These are phyloP conservation scores for Sphecodes monilicornis DNA, from an alignment of 2,888 invertebrate genomes.

Conservation along the genomic window DNA sequence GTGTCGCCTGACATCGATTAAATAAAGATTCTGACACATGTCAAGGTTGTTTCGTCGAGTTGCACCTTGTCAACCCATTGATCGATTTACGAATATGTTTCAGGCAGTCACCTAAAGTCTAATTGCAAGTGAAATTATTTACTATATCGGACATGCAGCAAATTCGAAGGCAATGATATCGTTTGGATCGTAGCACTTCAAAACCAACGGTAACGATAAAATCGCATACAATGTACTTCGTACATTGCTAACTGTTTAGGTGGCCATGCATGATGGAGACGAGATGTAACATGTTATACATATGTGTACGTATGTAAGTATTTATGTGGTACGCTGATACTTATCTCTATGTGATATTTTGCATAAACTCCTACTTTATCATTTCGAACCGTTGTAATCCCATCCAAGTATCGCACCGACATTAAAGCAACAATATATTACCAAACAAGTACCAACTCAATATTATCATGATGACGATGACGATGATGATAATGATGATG, in stretches of 20 bases:
- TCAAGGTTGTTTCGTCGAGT: slow-evolving; percentile 66
- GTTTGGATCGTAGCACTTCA: no score
- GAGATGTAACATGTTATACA: background rate
- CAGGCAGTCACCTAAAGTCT: background rate
- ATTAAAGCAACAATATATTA: background rate
- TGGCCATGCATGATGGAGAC: background rate
- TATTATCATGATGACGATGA: slow-evolving; percentile 12
- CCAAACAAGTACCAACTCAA: slow-evolving; percentile 19
- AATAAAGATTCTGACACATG: slow-evolving; percentile 73
- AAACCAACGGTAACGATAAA: background rate
- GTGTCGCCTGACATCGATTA: slow-evolving; percentile 72
- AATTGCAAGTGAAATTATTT: background rate
- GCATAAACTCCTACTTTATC: slow-evolving; percentile 26
- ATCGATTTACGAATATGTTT: background rate
- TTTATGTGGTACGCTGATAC: slow-evolving; percentile 11
- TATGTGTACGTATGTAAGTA: background rate
- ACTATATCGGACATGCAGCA: background rate
- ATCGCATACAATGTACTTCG: background rate
- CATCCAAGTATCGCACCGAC: background rate
- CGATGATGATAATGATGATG: background rate
- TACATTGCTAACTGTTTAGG: background rate
- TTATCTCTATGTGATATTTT: slow-evolving; percentile 21
- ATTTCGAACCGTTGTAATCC: background rate
- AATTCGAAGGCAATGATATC: background rate
- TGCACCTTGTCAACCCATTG: slow-evolving; percentile 46